Percentiles rank a stretch among this genome's conserved stretches.
Evolutionary conservation across 2,888 invertebrate genomes (phyloP).

Genomic region (Dione juno): DNA sequence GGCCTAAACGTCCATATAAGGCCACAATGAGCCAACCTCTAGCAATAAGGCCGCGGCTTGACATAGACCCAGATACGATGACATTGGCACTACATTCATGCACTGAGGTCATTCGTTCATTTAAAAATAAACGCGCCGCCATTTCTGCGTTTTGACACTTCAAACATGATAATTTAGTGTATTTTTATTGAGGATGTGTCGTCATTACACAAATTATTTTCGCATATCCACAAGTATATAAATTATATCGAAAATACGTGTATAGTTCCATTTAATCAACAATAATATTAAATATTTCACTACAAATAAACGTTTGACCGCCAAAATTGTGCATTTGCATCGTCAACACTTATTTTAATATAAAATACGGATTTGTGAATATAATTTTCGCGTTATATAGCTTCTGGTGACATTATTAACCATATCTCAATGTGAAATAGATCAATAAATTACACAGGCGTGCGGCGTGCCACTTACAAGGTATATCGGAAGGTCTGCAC

Average conservation of each 20-base stretch:
- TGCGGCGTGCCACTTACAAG: conserved; percentile 41
- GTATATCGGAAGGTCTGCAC: conserved; percentile 43
- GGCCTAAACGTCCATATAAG: conserved; percentile 54
- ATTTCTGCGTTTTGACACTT: conserved; percentile 61
- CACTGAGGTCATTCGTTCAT: conserved; percentile 76
- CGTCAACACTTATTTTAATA: conserved; percentile 10
- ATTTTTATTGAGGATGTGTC: conserved; percentile 12
- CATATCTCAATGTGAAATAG: conserved; percentile 39
- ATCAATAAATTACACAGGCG: conserved; percentile 41
- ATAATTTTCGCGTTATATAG: conserved; percentile 15
- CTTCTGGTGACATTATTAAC: conserved; percentile 21
- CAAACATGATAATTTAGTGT: conserved; percentile 14
- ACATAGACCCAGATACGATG: conserved; percentile 81
- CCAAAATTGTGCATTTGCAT: neutral
- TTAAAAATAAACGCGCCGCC: conserved; percentile 73
- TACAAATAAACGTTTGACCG: conserved; percentile 3
- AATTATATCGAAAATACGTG: neutral
- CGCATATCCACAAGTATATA: neutral
- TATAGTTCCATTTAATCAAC: neutral
- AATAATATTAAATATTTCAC: neutral
- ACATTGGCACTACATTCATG: conserved; percentile 84
- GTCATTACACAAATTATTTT: neutral
- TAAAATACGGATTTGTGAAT: neutral
- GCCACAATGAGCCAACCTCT: conserved; percentile 51
- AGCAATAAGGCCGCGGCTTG: conserved; percentile 70